Conservation (phyloP, 2,113 vertebrate species). For the Centropus unirufus region DNA sequence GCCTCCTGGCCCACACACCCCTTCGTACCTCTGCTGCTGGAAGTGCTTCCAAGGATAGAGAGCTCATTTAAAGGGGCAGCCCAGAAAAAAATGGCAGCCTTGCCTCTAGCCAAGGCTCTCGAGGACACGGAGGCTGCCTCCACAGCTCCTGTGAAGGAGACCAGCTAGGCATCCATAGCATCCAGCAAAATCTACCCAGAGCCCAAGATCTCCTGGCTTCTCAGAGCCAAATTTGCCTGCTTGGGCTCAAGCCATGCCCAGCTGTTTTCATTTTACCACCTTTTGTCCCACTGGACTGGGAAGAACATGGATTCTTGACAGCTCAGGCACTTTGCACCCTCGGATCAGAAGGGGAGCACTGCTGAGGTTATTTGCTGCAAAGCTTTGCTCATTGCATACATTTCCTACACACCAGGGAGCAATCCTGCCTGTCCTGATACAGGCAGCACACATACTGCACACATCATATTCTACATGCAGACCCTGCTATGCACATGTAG, state of each 20-base stretch:
- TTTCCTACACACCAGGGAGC: conserved; percentile 32
- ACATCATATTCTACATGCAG: conserved; percentile 5
- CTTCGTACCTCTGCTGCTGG: conserved; percentile 5
- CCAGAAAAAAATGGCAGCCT: neutral
- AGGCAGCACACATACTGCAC: neutral
- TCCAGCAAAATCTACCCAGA: neutral
- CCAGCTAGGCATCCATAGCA: neutral
- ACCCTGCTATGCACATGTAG: neutral
- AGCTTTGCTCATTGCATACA: conserved; percentile 1
- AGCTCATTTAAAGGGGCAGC: conserved; percentile 46
- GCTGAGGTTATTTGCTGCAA: neutral
- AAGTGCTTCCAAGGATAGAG: conserved; percentile 19
- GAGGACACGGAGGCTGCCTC: neutral
- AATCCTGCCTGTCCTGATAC: conserved; percentile 6
- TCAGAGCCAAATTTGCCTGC: neutral
- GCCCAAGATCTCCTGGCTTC: neutral
- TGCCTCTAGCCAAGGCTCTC: neutral
- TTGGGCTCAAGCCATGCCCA: neutral
- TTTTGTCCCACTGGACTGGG: neutral
- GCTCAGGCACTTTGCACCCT: neutral
- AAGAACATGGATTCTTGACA: neutral
- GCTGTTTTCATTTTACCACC: neutral
- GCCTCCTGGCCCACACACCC: neutral
- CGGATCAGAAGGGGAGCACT: neutral
- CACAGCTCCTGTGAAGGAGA: neutral